phyloP scores from a whole-genome alignment of 2,797 vertebrate genomes.

The Anas bahamensis region DNA sequence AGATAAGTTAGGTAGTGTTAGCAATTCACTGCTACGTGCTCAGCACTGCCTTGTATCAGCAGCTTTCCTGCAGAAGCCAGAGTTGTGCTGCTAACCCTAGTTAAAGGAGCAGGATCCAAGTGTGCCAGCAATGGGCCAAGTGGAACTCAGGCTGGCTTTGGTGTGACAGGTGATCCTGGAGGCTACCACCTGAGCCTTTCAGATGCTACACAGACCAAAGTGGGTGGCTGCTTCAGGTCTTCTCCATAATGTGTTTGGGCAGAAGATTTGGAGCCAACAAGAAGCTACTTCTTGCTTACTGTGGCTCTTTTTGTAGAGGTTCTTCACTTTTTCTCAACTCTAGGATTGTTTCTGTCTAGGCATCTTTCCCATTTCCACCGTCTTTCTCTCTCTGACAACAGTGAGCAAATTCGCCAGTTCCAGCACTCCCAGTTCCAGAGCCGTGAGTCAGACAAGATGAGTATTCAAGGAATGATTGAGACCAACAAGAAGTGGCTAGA shows the following conservation, averaged over 20 bases:
- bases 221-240: neutral
- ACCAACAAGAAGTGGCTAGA: conserved; percentile 92
- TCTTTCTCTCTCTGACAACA: conserved; percentile 5
- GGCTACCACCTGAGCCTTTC: neutral
- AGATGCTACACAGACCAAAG: neutral
- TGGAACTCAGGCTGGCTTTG: neutral
- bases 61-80: neutral
- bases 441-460: conserved; percentile 69
- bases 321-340: neutral
- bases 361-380: neutral
- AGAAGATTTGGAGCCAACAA: neutral
- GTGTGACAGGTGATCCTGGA: too few species aligned
- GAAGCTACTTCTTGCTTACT: neutral
- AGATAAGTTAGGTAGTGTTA: neutral
- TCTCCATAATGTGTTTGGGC: neutral
- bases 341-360: neutral
- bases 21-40: neutral
- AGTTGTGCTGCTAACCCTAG: fast-evolving
- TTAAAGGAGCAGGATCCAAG: neutral
- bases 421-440: conserved; percentile 58
- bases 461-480: conserved; percentile 85
- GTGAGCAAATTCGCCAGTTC: conserved; percentile 78
- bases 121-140: neutral
- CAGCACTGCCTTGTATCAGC: neutral
- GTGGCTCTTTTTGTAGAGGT: neutral